Percentiles rank a stretch among this genome's conserved stretches.
Conservation (phyloP, 2,113 vertebrate genomes). For the Ancistrus triradiatus region DNA sequence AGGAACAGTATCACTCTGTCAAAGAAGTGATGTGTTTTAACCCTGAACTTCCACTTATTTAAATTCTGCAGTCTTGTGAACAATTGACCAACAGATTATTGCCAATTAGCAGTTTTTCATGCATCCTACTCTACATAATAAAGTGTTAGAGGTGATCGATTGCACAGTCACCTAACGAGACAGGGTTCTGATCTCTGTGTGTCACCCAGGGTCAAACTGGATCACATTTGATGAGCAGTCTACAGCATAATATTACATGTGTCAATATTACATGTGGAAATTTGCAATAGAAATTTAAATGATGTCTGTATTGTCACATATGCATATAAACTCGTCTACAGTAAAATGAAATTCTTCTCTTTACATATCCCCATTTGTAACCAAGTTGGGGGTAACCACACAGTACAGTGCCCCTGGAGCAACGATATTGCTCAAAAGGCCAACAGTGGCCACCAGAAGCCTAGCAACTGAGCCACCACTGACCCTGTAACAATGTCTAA, state of each 20-base stretch:
- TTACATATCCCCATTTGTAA: too few species aligned
- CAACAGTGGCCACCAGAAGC: too few species aligned
- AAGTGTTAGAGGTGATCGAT: conserved; percentile 67
- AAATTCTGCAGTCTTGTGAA: conserved; percentile 74
- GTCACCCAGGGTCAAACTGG: conserved; percentile 42
- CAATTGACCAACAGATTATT: conserved; percentile 81
- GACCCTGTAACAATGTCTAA: too few species aligned
- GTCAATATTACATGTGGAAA: too few species aligned
- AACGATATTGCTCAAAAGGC: too few species aligned
- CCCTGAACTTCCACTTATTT: conserved; percentile 72
- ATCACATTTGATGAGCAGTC: conserved; percentile 34
- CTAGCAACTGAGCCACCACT: too few species aligned
- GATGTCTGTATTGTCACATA: too few species aligned
- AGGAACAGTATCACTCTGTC: conserved; percentile 29
- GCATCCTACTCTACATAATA: conserved; percentile 74
- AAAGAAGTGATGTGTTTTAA: conserved; percentile 69
- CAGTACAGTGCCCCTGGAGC: too few species aligned
- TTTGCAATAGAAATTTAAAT: too few species aligned
- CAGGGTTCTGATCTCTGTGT: conserved; percentile 54
- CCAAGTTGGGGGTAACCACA: too few species aligned
- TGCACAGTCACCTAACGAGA: conserved; percentile 65
- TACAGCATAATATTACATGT: background rate
- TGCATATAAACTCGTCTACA: too few species aligned
- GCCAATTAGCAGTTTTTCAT: conserved; percentile 79
- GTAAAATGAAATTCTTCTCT: too few species aligned